Evolutionary conservation across 2,113 vertebrate species (phyloP).

Genomic region (Amphiprion percula): DNA sequence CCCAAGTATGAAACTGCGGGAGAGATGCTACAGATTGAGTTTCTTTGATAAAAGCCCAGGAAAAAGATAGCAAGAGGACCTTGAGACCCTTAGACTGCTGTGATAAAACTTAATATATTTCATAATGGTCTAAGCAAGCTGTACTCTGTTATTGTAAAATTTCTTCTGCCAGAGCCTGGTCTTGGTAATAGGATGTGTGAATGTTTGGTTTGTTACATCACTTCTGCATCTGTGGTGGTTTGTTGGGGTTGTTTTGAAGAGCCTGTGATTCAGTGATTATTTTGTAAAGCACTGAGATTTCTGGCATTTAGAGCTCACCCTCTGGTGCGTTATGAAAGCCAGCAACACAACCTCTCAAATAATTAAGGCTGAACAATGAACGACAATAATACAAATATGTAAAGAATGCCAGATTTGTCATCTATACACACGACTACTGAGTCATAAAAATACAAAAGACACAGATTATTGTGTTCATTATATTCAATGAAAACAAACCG

Average conservation of each 20-base stretch:
- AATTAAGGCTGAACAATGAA: constrained; percentile 29
- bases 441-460: constrained; percentile 13
- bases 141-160: background rate
- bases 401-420: background rate
- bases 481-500: constrained; percentile 17
- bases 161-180: background rate
- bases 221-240: constrained; percentile 1
- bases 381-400: constrained; percentile 3
- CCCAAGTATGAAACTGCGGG: background rate
- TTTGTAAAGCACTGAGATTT: constrained; percentile 39
- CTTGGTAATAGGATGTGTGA: background rate
- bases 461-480: background rate
- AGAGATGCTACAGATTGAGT: background rate
- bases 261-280: constrained; percentile 34
- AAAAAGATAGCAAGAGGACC: background rate
- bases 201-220: constrained; percentile 12
- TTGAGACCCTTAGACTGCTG: background rate
- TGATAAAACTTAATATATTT: background rate
- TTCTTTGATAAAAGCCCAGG: background rate
- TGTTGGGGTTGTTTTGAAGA: constrained; percentile 10
- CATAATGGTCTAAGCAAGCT: background rate
- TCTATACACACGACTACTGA: background rate
- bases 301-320: constrained; percentile 46
- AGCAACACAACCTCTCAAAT: constrained; percentile 38
- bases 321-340: constrained; percentile 50